Percentiles rank a stretch among this genome's conserved stretches.
These are phyloP conservation scores for Trichogramma dendrolimi DNA, from an alignment of 2,888 invertebrate species.

Conservation along the genomic window DNA sequence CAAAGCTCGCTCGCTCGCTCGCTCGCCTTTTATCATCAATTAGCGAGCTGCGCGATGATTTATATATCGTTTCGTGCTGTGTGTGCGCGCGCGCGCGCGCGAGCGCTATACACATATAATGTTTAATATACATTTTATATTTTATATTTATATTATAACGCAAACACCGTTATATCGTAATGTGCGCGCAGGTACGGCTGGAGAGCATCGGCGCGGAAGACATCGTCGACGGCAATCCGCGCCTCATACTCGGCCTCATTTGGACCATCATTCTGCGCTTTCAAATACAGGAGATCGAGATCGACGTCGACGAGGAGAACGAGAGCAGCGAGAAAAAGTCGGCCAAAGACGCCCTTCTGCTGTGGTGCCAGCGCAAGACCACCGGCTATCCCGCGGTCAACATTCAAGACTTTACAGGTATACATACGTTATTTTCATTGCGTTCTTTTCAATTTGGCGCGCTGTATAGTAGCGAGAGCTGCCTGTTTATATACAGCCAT, in stretches of 20 bases:
- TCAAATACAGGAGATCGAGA: constrained; percentile 98
- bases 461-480: too few relatives aligned
- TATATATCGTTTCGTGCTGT: too few relatives aligned
- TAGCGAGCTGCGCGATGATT: too few relatives aligned
- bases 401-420: constrained; percentile 78
- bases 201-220: constrained; percentile 99
- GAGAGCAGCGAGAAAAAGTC: constrained; percentile 97
- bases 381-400: constrained; percentile 87
- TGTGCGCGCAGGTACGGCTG: constrained; percentile 70
- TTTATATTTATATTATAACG: neutral
- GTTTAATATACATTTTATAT: neutral
- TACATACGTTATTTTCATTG: constrained; percentile 5
- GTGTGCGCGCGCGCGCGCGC: too few relatives aligned
- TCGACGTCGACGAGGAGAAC: constrained; percentile 93
- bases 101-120: too few relatives aligned
- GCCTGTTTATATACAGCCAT: too few relatives aligned
- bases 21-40: too few relatives aligned
- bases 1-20: too few relatives aligned
- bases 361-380: constrained; percentile 99
- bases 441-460: too few relatives aligned
- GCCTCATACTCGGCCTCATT: constrained; percentile 93
- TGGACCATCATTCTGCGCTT: constrained; percentile 99
- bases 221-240: constrained; percentile 96
- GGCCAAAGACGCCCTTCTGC: constrained; percentile 93
- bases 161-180: neutral